A percentile compares a stretch with the other conserved stretches of the same genome.
Evolutionary conservation across 2,113 vertebrate species (phyloP).

Genomic region (Naja naja): DNA sequence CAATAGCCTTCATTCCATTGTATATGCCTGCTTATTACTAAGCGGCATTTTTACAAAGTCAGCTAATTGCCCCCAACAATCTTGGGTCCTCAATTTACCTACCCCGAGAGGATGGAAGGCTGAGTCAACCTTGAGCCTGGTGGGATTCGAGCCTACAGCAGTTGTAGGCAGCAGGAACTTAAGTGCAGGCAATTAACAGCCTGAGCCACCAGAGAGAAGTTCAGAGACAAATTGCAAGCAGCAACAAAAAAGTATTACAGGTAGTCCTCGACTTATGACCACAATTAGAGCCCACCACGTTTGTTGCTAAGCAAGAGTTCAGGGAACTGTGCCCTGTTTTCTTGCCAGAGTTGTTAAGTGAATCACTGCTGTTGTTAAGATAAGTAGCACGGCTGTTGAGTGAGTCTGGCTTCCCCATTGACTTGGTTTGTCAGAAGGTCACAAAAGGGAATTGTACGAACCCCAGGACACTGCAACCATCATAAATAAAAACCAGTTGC

Average conservation of each 20-base stretch:
- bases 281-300: neutral
- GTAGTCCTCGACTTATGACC: neutral
- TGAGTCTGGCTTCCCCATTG: neutral
- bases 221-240: neutral
- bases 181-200: too few species aligned
- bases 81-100: too few species aligned
- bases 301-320: neutral
- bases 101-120: too few species aligned
- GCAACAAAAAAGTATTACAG: neutral
- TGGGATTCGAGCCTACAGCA: too few species aligned
- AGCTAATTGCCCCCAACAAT: too few species aligned
- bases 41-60: too few species aligned
- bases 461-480: accelerated
- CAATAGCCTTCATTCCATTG: too few species aligned
- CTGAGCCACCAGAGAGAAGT: neutral
- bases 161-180: too few species aligned
- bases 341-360: neutral
- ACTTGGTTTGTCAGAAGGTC: neutral
- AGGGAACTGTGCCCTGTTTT: neutral
- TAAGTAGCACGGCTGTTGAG: neutral
- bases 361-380: neutral
- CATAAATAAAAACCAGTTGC: neutral
- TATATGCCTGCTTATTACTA: too few species aligned
- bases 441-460: neutral
- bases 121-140: too few species aligned